phyloP scores from a whole-genome alignment of 1,140 invertebrate genomes.

The Ceratina calcarata region DNA sequence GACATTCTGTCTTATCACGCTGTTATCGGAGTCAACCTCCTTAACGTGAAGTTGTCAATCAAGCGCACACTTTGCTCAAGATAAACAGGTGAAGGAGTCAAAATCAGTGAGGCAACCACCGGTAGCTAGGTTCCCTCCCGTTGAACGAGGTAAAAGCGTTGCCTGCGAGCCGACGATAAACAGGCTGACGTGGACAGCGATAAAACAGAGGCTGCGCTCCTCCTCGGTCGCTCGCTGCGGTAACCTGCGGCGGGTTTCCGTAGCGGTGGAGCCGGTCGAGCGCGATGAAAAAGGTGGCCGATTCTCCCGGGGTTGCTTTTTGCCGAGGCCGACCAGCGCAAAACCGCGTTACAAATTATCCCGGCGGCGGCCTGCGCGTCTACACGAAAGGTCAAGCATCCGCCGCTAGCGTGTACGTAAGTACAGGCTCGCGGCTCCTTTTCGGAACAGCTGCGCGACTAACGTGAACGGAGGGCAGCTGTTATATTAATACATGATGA shows the following conservation, averaged over 20 bases:
- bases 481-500: too few species aligned
- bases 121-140: too few species aligned
- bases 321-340: conserved; percentile 40
- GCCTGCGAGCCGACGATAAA: too few species aligned
- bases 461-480: conserved; percentile 2
- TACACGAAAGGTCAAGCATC: conserved; percentile 53
- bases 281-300: conserved; percentile 34
- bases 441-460: conserved; percentile 14
- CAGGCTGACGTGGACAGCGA: too few species aligned
- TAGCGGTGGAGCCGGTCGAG: conserved; percentile 30
- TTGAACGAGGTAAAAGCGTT: too few species aligned
- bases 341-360: conserved; percentile 67
- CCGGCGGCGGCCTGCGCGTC: conserved; percentile 23
- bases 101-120: too few species aligned
- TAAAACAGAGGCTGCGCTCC: too few species aligned
- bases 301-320: conserved; percentile 45
- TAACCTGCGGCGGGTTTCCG: conserved; percentile 22
- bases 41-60: neutral
- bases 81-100: too few species aligned
- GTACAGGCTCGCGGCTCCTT: conserved; percentile 35
- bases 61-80: too few species aligned
- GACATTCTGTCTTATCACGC: neutral
- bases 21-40: conserved; percentile 4
- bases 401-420: conserved; percentile 22
- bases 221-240: too few species aligned